Evolutionary conservation across 2,797 vertebrate species (phyloP), one percentile per base, ranked within the genome.

Genomic region (Phylloscopus collybita): DNA sequence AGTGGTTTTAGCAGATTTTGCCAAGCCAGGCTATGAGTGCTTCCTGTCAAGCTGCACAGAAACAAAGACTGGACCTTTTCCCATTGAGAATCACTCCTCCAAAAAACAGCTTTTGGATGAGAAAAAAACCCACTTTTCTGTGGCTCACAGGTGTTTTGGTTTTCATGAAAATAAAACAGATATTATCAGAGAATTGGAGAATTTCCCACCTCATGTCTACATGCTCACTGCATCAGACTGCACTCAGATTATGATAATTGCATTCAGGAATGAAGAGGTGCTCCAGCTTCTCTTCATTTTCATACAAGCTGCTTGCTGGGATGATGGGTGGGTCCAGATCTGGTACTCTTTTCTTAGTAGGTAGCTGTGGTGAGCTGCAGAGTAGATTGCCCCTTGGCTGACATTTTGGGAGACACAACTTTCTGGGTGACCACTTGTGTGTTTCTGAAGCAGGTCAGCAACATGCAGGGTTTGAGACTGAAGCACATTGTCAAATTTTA

Each of bases 1-100:
- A 79, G 30, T 59, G 45, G 13, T 65, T 92, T 88, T 79, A 90
- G 22, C 38, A 72, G 73, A 45, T 84, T 91, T 93, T 94, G 27
- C 45, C 86, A 92, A 92, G 42, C 38, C 74, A 23, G 29, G 6
- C 47, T 74, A 19, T 3, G 5, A 81, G 54, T 75, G 38, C 13
- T 91, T 92, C 62, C 84, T 92, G 59, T 75, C 79, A 91, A 81
- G 32, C 76, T 95, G 74, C 64, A 80, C 40, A 66, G 30, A 80
- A 76, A 86, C 9, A 82, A 88, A 91, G 65, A 60, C 70, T 86
- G 69, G 45, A 74, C 23, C 51, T 86, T 74, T 72, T 94, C 62
- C 61, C 51, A 54, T 9, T 32, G 44, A 84, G 30, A 81, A 84
- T 44, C 3, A 3, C 22, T 86, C 30, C 62, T 84, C 47, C 3